Conservation (phyloP, 1,140 invertebrate genomes). For the Atta texana region DNA sequence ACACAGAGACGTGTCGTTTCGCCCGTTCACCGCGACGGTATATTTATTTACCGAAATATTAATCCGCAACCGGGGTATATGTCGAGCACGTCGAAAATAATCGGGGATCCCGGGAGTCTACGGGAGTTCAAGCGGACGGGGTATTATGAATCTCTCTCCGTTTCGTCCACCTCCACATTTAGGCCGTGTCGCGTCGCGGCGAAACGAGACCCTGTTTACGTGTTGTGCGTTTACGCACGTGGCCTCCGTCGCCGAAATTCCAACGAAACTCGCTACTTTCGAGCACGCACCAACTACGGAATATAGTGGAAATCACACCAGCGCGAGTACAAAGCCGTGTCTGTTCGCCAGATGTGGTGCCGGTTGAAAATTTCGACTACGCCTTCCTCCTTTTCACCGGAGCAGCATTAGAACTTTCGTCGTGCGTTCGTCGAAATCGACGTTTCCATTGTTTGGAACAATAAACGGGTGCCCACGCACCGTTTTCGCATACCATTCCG, state of each 20-base stretch:
- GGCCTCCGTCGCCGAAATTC: constrained; percentile 68
- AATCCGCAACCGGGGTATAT: constrained; percentile 16
- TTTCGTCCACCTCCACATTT: neutral
- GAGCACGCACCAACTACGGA: constrained; percentile 63
- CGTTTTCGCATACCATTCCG: neutral
- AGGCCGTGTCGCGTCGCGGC: neutral
- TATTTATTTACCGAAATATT: constrained; percentile 70
- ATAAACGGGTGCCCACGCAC: constrained; percentile 13
- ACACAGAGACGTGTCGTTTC: constrained; percentile 60
- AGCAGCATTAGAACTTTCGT: neutral
- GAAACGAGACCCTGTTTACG: constrained; percentile 36
- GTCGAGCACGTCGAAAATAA: constrained; percentile 7
- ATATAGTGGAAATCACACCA: constrained; percentile 57
- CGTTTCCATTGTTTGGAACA: constrained; percentile 63
- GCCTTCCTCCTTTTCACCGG: constrained; percentile 16
- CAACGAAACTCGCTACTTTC: constrained; percentile 74
- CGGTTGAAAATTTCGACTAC: constrained; percentile 57
- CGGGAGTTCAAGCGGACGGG: neutral
- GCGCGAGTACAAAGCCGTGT: constrained; percentile 45
- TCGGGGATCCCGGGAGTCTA: neutral
- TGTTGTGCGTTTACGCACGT: constrained; percentile 49
- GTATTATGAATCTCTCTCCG: constrained; percentile 2
- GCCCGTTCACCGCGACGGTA: constrained; percentile 36
- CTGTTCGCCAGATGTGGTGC: constrained; percentile 79
- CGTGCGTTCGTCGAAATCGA: constrained; percentile 23